Conservation (phyloP, 2,797 vertebrate genomes). For the Delichon dasypus region DNA sequence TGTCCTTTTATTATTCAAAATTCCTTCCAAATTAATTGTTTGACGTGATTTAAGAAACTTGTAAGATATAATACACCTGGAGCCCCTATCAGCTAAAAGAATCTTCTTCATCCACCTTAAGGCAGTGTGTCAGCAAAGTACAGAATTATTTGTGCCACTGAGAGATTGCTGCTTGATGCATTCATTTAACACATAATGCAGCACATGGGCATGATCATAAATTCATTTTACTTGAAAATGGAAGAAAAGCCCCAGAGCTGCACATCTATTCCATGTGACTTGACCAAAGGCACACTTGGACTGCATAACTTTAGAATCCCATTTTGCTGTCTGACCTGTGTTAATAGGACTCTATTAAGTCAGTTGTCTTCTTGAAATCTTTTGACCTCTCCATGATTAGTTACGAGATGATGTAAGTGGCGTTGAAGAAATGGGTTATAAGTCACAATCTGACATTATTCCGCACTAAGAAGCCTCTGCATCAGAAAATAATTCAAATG, state of each 20-base stretch:
- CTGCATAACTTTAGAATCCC: conserved; percentile 1
- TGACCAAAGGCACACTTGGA: not conserved
- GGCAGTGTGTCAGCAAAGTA: not conserved
- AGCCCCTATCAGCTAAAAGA: not conserved
- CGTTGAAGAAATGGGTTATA: not conserved
- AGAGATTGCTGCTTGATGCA: not conserved
- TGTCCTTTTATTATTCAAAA: not conserved
- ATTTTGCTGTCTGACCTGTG: conserved; percentile 36
- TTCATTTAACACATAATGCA: not conserved
- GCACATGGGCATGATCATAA: not conserved
- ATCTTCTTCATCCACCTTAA: not conserved
- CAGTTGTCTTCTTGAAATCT: conserved; percentile 4
- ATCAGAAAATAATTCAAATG: not conserved
- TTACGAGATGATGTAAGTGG: conserved; percentile 5
- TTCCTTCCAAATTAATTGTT: not conserved
- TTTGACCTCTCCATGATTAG: conserved; percentile 10
- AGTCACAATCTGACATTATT: conserved; percentile 1
- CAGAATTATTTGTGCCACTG: not conserved
- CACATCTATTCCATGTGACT: not conserved
- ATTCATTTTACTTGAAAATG: not conserved
- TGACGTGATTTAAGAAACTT: not conserved
- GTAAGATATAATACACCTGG: not conserved
- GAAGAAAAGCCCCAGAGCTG: not conserved
- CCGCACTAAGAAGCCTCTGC: not conserved
- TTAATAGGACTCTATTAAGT: conserved; percentile 20